Percentiles rank a stretch among this genome's conserved stretches.
Evolutionary conservation across 1,140 invertebrate species (phyloP).

Genomic region (Conus ventricosus): DNA sequence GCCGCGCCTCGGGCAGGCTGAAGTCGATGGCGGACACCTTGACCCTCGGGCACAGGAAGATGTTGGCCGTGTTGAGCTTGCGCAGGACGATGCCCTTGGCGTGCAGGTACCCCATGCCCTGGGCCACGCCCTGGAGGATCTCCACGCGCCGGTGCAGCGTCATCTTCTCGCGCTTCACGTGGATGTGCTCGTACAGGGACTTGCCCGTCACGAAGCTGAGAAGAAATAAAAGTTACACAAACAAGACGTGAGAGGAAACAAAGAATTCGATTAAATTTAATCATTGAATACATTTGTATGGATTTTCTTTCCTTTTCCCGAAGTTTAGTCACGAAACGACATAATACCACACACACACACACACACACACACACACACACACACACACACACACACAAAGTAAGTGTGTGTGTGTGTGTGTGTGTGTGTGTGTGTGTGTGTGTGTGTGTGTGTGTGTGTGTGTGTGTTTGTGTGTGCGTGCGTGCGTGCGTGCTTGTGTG

Average conservation of each 20-base stretch:
- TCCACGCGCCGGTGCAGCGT: conserved; percentile 65
- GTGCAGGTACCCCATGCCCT: conserved; percentile 77
- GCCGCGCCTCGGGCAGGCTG: conserved; percentile 64
- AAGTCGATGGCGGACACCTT: conserved; percentile 76
- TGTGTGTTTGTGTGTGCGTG: too few species aligned
- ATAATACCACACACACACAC: too few species aligned
- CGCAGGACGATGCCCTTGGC: conserved; percentile 75
- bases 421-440: too few species aligned
- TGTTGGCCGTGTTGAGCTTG: conserved; percentile 74
- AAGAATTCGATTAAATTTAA: background rate
- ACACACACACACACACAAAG: too few species aligned
- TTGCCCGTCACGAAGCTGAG: conserved; percentile 70
- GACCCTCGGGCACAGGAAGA: conserved; percentile 75
- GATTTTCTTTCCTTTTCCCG: too few species aligned
- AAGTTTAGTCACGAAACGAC: too few species aligned
- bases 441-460: too few species aligned
- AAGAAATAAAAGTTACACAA: background rate
- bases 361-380: too few species aligned
- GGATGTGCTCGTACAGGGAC: conserved; percentile 72
- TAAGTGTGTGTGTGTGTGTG: too few species aligned
- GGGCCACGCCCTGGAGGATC: conserved; percentile 71
- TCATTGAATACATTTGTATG: too few species aligned
- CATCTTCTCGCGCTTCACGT: conserved; percentile 64
- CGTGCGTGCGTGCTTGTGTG: too few species aligned
- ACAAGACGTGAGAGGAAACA: background rate